Base-by-base conservation (phyloP, 1,140 invertebrate species). In the Cheumatopsyche charites region DNA sequence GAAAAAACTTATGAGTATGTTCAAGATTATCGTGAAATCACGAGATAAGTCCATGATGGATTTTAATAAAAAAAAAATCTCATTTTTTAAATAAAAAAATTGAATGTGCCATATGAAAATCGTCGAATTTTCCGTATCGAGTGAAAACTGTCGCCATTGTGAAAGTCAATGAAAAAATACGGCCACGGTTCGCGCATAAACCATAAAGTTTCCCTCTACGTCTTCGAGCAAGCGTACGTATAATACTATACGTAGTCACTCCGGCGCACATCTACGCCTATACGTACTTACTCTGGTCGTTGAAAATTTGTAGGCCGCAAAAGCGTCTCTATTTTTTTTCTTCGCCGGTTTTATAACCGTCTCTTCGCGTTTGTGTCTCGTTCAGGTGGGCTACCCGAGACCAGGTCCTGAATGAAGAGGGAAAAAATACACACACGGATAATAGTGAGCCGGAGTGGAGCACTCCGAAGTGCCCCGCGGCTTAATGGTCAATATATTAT, bases 161-260 rank as follows among this genome's bases (percentile, higher is more conserved):
- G 68, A 71, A 71, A 67, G 63, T 71, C 63, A 69, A 74, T 71
- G 69, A 67, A 71, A 71, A 74, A 74, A 74, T 71, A 71, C 25
- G 62, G 42, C 62, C 61, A 29, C 61, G 45, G 61, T 47, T 43
- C 29, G 21, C 36, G 23, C 55, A 62, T 70, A 73, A 73, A 70
- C 25, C 49, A 73, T 61, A 61, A 68, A 70, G 61, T 73, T 73
- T 68, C 55, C 19, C 62, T 36, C 15, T 17, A 17, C 7, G 15
- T 52, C 6, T 9, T 52, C 19, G n/a, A n/a, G 4, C 45, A 2
- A 47, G 3, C 29, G 9, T 36, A 36, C 29, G 9, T 4, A 3
- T 4, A 4, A 3, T 9, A 3, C 29, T 36, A 36, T 36, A 36
- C 29, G 3, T 36, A 36, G n/a, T n/a, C n/a, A n/a, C 19, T 47